Evolutionary conservation across 53 echinoderm and acorn worm species (phyloP), one percentile per base, ranked within the genome.

Genomic region (Pentamera pediparva): DNA sequence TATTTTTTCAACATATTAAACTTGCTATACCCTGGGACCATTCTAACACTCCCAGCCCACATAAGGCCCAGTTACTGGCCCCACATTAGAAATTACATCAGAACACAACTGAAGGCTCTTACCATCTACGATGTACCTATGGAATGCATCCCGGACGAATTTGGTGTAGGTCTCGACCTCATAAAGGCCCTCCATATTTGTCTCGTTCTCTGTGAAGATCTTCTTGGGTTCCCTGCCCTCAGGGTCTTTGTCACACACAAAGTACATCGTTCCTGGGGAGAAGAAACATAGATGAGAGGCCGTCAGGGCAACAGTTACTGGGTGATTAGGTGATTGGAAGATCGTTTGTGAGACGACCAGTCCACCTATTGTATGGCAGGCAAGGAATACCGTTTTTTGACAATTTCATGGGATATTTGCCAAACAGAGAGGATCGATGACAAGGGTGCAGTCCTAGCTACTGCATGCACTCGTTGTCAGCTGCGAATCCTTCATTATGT

Each of bases 161-260:
- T 50, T 79, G 4, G 95, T 94, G 82, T 94, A 94, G 55, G 85
- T 84, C 5, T 94, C 95, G 20, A 82, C 63, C 15, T 70, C 74
- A 50, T 60, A 90, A 43, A 94, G 59, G 28, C 61, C 61, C 50
- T 63, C 76, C 73, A 72, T 85, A 72, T 94, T 94, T 40, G 90
- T 94, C 74, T 94, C 95, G 26, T 94, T 94, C 49, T 94, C 95
- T 12, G 95, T 90, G 76, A 90, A 90, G 10, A 91, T 78, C 4
- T 87, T 39, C 32, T 80, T 41, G 0, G 83, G 79, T 28, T 82
- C 82, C 28, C 54, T 82, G 3, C 95, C 95, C 54, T 90, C 85
- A 0, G 95, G 90, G 3, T 63, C 79, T 19, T 37, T 72, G 52
- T 94, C 95, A 36, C 75, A 87, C 54, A 94, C 80, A 41, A 79